Percentiles rank a stretch among this genome's conserved stretches.
Conservation (phyloP, 2,888 invertebrate species). For the Agrilus cyanescens region DNA sequence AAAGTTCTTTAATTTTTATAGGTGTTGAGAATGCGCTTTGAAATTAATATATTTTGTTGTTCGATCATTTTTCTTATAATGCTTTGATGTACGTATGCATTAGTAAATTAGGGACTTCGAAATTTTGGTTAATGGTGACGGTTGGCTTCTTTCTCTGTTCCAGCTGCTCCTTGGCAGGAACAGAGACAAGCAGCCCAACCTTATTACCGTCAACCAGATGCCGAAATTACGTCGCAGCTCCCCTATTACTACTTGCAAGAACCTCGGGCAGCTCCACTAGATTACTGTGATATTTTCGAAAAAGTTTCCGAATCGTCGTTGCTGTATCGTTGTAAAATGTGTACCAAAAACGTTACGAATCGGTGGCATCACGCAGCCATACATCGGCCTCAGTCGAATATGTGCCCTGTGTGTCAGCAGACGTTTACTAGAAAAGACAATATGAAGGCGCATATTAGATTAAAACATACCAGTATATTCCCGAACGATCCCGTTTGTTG, state of each 20-base stretch:
- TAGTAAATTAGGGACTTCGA: background rate
- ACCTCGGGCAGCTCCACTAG: constrained; percentile 17
- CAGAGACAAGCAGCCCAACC: constrained; percentile 20
- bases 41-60: too few relatives aligned
- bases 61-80: too few relatives aligned
- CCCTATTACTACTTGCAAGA: constrained; percentile 6
- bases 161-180: constrained; percentile 27
- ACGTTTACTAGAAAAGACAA: constrained; percentile 55
- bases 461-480: constrained; percentile 39
- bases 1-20: too few relatives aligned
- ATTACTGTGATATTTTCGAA: constrained; percentile 28
- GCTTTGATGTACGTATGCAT: too few relatives aligned
- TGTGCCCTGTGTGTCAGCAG: constrained; percentile 50
- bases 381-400: constrained; percentile 50
- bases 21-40: too few relatives aligned
- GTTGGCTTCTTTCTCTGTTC: constrained; percentile 28
- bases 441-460: constrained; percentile 52
- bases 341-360: constrained; percentile 54
- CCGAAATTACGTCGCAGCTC: constrained; percentile 2
- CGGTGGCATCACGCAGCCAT: constrained; percentile 57
- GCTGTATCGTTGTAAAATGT: constrained; percentile 47
- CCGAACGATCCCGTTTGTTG: background rate
- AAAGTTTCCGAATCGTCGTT: constrained; percentile 25
- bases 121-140: constrained; percentile 22
- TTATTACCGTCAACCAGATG: constrained; percentile 15